A percentile compares a stretch with the other conserved stretches of the same genome.
phyloP scores from a whole-genome alignment of 35 echinoderm and acorn worm species.

The Lytechinus pictus region DNA sequence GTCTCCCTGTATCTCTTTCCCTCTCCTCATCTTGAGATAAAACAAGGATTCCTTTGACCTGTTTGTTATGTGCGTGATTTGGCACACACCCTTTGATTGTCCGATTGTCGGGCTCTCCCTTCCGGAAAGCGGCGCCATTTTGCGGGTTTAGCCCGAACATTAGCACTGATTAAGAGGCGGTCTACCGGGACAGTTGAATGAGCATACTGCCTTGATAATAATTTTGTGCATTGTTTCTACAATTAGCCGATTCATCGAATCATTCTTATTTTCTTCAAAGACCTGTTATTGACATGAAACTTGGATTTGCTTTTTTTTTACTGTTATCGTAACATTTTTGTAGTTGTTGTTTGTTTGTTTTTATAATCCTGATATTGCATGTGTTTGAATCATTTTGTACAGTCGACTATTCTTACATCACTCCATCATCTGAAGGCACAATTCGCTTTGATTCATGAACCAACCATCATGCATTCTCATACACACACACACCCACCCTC shows the following conservation, averaged over 20 bases:
- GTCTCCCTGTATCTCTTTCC: background rate
- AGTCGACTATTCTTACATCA: too few relatives aligned
- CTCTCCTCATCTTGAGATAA: background rate
- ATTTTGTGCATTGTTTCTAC: background rate
- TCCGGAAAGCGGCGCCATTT: background rate
- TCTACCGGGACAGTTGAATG: background rate
- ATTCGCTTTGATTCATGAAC: too few relatives aligned
- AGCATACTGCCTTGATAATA: background rate
- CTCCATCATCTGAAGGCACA: too few relatives aligned
- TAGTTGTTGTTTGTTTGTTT: background rate
- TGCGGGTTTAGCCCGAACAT: background rate
- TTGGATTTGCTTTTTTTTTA: too few relatives aligned
- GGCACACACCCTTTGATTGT: background rate
- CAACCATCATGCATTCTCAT: too few relatives aligned
- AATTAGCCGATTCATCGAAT: too few relatives aligned
- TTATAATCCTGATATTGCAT: background rate
- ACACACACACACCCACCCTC: too few relatives aligned
- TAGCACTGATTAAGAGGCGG: background rate
- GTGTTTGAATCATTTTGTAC: too few relatives aligned
- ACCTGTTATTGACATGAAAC: too few relatives aligned
- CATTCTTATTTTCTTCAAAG: too few relatives aligned
- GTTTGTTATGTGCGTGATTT: background rate
- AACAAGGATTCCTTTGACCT: conserved; percentile 1
- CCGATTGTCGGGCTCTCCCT: background rate
- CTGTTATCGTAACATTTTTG: background rate